Evolutionary conservation across 1,140 invertebrate species (phyloP).

Genomic region (Megathymus violae): DNA sequence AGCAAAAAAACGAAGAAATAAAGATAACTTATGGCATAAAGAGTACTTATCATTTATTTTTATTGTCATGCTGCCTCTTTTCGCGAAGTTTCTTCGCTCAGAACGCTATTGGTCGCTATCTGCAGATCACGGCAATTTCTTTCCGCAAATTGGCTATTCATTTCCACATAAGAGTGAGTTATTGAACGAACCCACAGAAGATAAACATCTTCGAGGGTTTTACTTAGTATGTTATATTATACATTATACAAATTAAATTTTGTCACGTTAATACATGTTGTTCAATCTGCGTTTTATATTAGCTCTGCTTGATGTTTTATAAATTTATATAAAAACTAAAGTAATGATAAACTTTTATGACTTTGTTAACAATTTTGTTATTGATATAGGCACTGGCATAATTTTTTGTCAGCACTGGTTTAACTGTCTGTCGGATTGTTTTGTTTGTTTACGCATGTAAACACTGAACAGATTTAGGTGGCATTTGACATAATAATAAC

Average conservation of each 20-base stretch:
- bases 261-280: not conserved
- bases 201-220: slow-evolving; percentile 52
- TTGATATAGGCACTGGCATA: too few species aligned
- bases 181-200: slow-evolving; percentile 50
- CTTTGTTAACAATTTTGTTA: too few species aligned
- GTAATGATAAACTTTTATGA: too few species aligned
- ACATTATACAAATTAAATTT: not conserved
- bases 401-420: too few species aligned
- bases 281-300: too few species aligned
- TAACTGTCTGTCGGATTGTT: too few species aligned
- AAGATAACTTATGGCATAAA: slow-evolving; percentile 20
- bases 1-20: too few species aligned
- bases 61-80: slow-evolving; percentile 23
- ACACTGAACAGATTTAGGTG: too few species aligned
- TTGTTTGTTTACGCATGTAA: too few species aligned
- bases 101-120: slow-evolving; percentile 47
- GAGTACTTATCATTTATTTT: slow-evolving; percentile 31
- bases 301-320: too few species aligned
- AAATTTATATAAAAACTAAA: too few species aligned
- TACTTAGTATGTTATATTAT: not conserved
- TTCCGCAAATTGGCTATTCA: slow-evolving; percentile 71
- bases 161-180: slow-evolving; percentile 67
- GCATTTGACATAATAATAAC: too few species aligned
- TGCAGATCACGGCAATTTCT: slow-evolving; percentile 65
- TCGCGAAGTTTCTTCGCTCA: slow-evolving; percentile 17